A percentile compares a stretch with the other conserved stretches of the same genome.
These are phyloP conservation scores for Brenthis hecate DNA, from an alignment of 2,888 invertebrate genomes.

Conservation along the genomic window DNA sequence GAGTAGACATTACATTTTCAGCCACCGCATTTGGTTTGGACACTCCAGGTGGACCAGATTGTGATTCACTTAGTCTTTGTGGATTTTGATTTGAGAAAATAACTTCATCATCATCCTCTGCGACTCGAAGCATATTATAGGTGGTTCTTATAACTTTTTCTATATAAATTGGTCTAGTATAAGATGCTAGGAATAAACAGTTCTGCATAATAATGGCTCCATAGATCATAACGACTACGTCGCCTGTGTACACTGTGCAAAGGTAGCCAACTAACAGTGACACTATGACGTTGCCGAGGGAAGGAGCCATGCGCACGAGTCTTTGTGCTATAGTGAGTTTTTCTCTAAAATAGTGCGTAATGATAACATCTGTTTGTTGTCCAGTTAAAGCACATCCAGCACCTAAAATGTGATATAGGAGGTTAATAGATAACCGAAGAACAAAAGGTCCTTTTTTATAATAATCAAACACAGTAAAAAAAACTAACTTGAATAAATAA, in stretches of 20 bases:
- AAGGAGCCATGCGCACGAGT: constrained; percentile 76
- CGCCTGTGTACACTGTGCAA: constrained; percentile 67
- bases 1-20: constrained; percentile 44
- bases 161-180: constrained; percentile 80
- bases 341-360: constrained; percentile 82
- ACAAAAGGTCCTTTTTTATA: not conserved
- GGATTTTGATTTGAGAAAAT: constrained; percentile 75
- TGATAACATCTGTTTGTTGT: constrained; percentile 81
- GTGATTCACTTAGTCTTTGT: constrained; percentile 38
- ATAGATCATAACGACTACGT: constrained; percentile 79
- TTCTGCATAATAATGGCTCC: constrained; percentile 83
- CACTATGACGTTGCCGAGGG: constrained; percentile 78
- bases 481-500: no score
- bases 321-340: constrained; percentile 78
- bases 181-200: constrained; percentile 76
- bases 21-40: constrained; percentile 41
- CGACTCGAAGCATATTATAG: constrained; percentile 72
- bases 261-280: constrained; percentile 78
- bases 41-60: constrained; percentile 31
- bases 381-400: constrained; percentile 81
- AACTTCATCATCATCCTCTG: constrained; percentile 81
- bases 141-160: constrained; percentile 71
- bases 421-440: not conserved
- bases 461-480: not conserved
- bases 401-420: constrained; percentile 63